A percentile compares a stretch with the other conserved stretches of the same genome.
These are phyloP conservation scores for Cancer borealis DNA, from an alignment of 2,888 invertebrate species.

Conservation along the genomic window DNA sequence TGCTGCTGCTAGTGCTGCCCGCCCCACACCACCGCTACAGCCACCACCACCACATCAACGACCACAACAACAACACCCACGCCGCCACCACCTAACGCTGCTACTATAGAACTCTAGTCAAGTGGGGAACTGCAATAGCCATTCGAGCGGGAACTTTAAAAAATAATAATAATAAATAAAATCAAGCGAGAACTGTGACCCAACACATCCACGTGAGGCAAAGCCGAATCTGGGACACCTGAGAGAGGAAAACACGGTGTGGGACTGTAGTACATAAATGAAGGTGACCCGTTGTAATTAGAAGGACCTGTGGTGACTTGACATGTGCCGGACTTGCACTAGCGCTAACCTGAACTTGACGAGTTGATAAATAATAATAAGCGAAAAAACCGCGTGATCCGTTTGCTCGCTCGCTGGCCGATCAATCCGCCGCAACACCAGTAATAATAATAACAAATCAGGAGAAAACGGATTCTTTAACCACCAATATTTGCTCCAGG, in stretches of 20 bases:
- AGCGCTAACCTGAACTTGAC: not conserved
- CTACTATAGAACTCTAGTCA: not conserved
- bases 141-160: constrained; percentile 26
- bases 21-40: not conserved
- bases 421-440: not conserved
- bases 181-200: not conserved
- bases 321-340: not conserved
- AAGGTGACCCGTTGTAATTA: not conserved
- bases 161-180: not conserved
- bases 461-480: not conserved
- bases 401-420: not conserved
- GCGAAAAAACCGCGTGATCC: not conserved
- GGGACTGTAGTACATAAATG: not conserved
- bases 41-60: not conserved
- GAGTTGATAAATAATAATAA: not conserved
- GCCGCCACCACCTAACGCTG: constrained; percentile 38
- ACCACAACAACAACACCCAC: constrained; percentile 10
- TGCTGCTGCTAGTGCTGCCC: constrained; percentile 3
- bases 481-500: constrained; percentile 26
- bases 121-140: not conserved
- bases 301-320: constrained; percentile 6
- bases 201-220: not conserved
- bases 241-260: not conserved
- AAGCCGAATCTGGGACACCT: not conserved
- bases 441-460: not conserved